A percentile compares a stretch with the other conserved stretches of the same genome.
These are phyloP conservation scores for Mnemiopsis leidyi DNA, from an alignment of 37 sponge, comb jelly and placozoan genomes.

Conservation along the genomic window DNA sequence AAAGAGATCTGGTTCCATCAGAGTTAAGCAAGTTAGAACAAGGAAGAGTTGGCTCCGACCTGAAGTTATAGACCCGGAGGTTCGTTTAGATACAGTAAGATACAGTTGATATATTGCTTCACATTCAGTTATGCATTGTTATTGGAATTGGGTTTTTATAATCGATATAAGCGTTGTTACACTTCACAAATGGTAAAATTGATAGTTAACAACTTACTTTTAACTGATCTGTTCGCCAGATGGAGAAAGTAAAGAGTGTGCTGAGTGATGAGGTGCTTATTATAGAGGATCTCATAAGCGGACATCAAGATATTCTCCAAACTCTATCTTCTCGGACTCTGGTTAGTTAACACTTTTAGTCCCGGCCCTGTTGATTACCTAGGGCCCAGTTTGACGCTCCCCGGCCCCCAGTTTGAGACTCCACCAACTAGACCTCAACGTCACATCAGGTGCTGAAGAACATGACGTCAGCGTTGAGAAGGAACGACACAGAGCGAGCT, in stretches of 20 bases:
- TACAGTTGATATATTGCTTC: too few species aligned
- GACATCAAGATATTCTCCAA: slow-evolving; percentile 1
- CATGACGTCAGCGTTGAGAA: not conserved
- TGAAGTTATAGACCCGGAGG: not conserved
- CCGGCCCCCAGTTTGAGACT: not conserved
- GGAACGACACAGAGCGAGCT: slow-evolving; percentile 5
- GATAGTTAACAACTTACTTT: too few species aligned
- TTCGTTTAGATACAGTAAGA: too few species aligned
- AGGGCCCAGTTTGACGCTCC: too few species aligned
- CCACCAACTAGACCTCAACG: not conserved
- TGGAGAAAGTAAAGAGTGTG: not conserved
- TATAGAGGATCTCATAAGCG: slow-evolving; percentile 21
- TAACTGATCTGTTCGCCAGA: too few species aligned
- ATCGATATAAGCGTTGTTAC: too few species aligned
- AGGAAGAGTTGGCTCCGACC: not conserved
- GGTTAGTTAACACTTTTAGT: too few species aligned
- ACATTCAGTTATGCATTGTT: too few species aligned
- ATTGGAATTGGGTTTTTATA: too few species aligned
- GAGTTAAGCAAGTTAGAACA: not conserved
- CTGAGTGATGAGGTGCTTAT: not conserved
- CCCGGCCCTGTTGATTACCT: too few species aligned
- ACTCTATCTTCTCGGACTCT: not conserved
- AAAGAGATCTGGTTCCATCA: slow-evolving; percentile 17
- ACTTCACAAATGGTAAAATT: too few species aligned
- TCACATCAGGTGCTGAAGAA: not conserved